A percentile compares a stretch with the other conserved stretches of the same genome.
These are phyloP conservation scores for Phymorhynchus buccinoides DNA, from an alignment of 1,140 invertebrate species.

Conservation along the genomic window DNA sequence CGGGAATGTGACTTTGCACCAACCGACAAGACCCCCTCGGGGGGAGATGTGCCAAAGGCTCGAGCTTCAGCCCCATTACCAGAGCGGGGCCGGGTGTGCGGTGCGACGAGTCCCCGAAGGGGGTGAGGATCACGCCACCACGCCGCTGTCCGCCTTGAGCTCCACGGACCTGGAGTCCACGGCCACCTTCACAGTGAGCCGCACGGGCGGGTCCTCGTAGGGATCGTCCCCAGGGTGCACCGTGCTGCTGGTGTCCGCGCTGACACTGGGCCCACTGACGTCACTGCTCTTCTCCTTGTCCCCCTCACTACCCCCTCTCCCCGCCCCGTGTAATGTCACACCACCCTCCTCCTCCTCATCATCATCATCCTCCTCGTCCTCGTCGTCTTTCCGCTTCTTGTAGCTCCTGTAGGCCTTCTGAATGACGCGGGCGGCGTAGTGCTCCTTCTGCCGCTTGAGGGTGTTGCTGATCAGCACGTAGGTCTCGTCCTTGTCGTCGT, in stretches of 20 bases:
- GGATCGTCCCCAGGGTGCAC: slow-evolving; percentile 41
- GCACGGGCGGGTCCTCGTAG: slow-evolving; percentile 19
- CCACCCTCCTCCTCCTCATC: background rate
- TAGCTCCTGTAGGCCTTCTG: slow-evolving; percentile 87
- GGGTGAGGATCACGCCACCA: slow-evolving; percentile 64
- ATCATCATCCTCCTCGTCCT: slow-evolving; percentile 40
- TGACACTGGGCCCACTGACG: slow-evolving; percentile 17
- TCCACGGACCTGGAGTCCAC: slow-evolving; percentile 63
- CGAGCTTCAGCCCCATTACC: background rate
- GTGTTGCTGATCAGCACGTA: slow-evolving; percentile 95
- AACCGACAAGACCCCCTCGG: background rate
- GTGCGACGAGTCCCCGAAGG: background rate
- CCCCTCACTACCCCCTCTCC: background rate
- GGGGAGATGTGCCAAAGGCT: background rate
- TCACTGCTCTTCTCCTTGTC: slow-evolving; percentile 37
- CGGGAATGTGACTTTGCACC: background rate
- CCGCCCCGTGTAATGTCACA: background rate
- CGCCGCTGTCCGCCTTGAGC: slow-evolving; percentile 67
- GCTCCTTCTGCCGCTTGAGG: slow-evolving; percentile 93
- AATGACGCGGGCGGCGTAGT: slow-evolving; percentile 94
- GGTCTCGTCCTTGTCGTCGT: slow-evolving; percentile 83
- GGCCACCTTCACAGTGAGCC: slow-evolving; percentile 28
- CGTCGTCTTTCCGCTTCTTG: slow-evolving; percentile 40
- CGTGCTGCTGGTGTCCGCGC: slow-evolving; percentile 33
- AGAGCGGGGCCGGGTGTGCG: background rate